Evolutionary conservation across 2,888 invertebrate species (phyloP).

Genomic region (Andrena camellia): DNA sequence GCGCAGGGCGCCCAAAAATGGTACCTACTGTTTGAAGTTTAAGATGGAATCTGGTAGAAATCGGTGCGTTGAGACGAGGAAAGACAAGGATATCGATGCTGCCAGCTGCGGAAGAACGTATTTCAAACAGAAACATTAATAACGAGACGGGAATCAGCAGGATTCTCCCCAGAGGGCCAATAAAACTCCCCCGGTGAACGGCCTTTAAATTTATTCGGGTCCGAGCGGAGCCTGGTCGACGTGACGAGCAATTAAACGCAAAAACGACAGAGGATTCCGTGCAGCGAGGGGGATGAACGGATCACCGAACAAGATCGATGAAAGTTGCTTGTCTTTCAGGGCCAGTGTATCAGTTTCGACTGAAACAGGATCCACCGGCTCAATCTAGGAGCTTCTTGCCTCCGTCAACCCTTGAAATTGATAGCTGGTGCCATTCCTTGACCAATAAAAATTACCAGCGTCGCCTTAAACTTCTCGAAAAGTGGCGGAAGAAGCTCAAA

Average conservation of each 20-base stretch:
- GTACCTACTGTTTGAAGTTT: too few species aligned
- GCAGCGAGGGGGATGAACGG: slow-evolving; percentile 1
- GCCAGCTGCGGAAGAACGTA: neutral
- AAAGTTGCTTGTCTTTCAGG: slow-evolving; percentile 63
- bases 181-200: slow-evolving; percentile 38
- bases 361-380: slow-evolving; percentile 36
- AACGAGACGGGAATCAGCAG: slow-evolving; percentile 15
- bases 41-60: too few species aligned
- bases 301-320: slow-evolving; percentile 63
- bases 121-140: slow-evolving; percentile 13
- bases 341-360: slow-evolving; percentile 62
- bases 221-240: slow-evolving; percentile 16
- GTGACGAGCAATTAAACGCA: slow-evolving; percentile 57
- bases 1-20: too few species aligned
- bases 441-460: neutral
- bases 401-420: neutral
- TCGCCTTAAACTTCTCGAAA: neutral
- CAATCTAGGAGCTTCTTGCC: slow-evolving; percentile 6
- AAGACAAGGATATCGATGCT: neutral
- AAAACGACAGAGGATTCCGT: slow-evolving; percentile 32
- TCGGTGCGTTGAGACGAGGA: too few species aligned
- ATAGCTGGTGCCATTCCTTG: neutral
- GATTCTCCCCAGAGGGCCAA: slow-evolving; percentile 22
- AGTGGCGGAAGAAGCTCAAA: neutral
- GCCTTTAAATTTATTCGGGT: slow-evolving; percentile 50